A percentile compares a stretch with the other conserved stretches of the same genome.
These are phyloP conservation scores for Agapostemon virescens DNA, from an alignment of 2,888 invertebrate genomes.

Conservation along the genomic window DNA sequence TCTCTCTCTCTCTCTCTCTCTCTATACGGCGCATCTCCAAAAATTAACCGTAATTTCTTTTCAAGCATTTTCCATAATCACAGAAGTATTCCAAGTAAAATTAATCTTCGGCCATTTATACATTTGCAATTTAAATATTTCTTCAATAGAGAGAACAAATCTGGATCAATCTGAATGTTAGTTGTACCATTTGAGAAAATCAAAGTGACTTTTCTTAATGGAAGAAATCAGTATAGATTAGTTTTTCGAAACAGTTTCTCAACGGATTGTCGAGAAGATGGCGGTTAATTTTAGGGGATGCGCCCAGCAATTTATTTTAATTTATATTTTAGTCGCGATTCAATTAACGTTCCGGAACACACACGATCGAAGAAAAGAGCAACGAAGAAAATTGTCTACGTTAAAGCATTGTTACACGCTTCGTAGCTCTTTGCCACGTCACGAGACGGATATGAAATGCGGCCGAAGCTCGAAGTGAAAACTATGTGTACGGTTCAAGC, in stretches of 20 bases:
- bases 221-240: background rate
- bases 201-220: background rate
- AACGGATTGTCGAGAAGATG: background rate
- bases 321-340: background rate
- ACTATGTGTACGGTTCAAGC: conserved; percentile 9
- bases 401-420: background rate
- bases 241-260: background rate
- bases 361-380: conserved; percentile 11
- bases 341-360: conserved; percentile 15
- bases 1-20: too few species aligned
- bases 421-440: background rate
- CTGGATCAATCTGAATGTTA: background rate
- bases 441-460: conserved; percentile 29
- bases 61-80: background rate
- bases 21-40: background rate
- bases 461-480: conserved; percentile 22
- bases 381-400: conserved; percentile 12
- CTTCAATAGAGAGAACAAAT: background rate
- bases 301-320: background rate
- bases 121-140: background rate
- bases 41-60: background rate
- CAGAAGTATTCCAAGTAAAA: background rate
- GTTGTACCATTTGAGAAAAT: background rate
- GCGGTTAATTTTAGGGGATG: background rate
- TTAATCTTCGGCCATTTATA: background rate